A percentile compares a stretch with the other conserved stretches of the same genome.
These are phyloP conservation scores for Pherbina coryleti DNA, from an alignment of 2,888 invertebrate genomes.

Conservation along the genomic window DNA sequence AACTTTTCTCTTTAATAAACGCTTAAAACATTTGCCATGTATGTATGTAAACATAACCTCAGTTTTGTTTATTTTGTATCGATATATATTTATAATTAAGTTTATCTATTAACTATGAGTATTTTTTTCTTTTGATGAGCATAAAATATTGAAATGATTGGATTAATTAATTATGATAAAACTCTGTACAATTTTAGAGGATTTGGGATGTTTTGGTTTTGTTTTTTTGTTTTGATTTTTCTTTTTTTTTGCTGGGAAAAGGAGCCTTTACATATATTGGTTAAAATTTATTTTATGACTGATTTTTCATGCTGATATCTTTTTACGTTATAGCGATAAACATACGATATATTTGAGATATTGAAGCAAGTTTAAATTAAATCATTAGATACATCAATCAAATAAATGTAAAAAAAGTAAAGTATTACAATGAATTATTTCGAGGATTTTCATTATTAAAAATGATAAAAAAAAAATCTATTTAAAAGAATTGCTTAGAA, in stretches of 20 bases:
- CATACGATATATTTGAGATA: background rate
- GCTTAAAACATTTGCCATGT: background rate
- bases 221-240: background rate
- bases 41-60: slow-evolving; percentile 14
- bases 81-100: background rate
- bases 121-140: slow-evolving; percentile 4
- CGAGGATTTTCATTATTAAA: no score
- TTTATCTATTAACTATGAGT: slow-evolving; percentile 6
- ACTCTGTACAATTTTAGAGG: slow-evolving; percentile 9
- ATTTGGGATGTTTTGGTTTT: background rate
- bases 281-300: background rate
- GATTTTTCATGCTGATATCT: slow-evolving; percentile 13
- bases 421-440: no score
- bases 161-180: slow-evolving; percentile 9
- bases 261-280: background rate
- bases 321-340: background rate
- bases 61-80: background rate
- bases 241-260: no score
- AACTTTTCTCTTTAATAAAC: slow-evolving; percentile 7
- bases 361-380: no score
- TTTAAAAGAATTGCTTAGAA: no score
- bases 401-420: no score
- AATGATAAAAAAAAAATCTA: no score
- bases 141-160: slow-evolving; percentile 8
- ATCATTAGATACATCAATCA: no score